Percentiles rank a stretch among this genome's conserved stretches.
Conservation (phyloP, 2,797 vertebrate species). For the Heliangelus exortis region DNA sequence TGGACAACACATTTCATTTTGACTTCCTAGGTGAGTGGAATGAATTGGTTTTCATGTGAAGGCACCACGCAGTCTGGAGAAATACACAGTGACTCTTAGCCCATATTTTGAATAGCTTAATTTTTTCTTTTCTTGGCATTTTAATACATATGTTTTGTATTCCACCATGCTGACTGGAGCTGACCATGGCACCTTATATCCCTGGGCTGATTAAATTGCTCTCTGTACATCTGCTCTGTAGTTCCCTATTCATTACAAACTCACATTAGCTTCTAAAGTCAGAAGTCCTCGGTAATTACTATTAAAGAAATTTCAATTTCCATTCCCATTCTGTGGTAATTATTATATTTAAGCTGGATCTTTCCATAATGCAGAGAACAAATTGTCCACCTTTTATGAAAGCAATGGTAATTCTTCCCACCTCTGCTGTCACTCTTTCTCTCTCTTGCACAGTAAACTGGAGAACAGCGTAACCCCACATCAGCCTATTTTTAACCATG, state of each 20-base stretch:
- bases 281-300: neutral
- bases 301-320: constrained; percentile 14
- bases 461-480: neutral
- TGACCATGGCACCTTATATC: neutral
- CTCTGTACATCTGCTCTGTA: neutral
- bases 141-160: neutral
- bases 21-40: neutral
- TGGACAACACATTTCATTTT: accelerated
- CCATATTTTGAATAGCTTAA: neutral
- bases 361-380: neutral
- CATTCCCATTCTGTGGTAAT: constrained; percentile 18
- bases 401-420: neutral
- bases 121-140: neutral
- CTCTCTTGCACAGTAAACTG: neutral
- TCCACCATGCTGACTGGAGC: neutral
- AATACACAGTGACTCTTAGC: neutral
- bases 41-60: neutral
- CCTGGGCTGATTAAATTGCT: neutral
- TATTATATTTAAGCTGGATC: neutral
- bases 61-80: neutral
- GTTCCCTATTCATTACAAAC: neutral
- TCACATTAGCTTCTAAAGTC: neutral
- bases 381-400: neutral
- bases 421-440: neutral
- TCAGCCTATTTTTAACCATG: neutral